These are phyloP conservation scores for Drosophila anceps DNA, from an alignment of 2,888 invertebrate species.

Conservation along the genomic window DNA sequence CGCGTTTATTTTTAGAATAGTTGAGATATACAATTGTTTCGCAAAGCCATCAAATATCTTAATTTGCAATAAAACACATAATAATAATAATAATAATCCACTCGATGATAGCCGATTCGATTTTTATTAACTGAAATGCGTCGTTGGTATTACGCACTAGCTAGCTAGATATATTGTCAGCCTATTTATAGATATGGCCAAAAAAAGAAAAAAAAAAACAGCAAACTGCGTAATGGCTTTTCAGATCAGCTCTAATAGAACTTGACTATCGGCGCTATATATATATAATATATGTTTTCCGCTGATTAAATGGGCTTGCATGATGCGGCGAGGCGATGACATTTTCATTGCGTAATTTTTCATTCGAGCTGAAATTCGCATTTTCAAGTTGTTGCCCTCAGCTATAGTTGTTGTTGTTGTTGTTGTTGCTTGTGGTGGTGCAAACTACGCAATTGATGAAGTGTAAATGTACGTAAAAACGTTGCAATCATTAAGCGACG, in stretches of 20 bases:
- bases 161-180: conserved; percentile 11
- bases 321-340: conserved; percentile 26
- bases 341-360: conserved; percentile 63
- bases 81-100: conserved; percentile 20
- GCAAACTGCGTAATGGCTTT: conserved; percentile 59
- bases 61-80: conserved; percentile 15
- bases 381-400: conserved; percentile 44
- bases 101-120: conserved; percentile 24
- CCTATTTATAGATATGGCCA: conserved; percentile 27
- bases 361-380: conserved; percentile 37
- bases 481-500: conserved; percentile 64
- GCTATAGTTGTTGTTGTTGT: conserved; percentile 17
- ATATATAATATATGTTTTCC: not conserved
- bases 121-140: conserved; percentile 36
- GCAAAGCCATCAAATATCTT: conserved; percentile 2
- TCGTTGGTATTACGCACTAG: conserved; percentile 61
- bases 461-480: conserved; percentile 74
- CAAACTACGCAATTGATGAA: conserved; percentile 79
- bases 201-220: conserved; percentile 30
- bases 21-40: not conserved
- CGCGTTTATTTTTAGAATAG: not conserved
- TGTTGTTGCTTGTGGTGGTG: conserved; percentile 26
- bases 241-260: conserved; percentile 25
- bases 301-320: conserved; percentile 43
- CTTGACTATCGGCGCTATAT: conserved; percentile 18